phyloP scores from a whole-genome alignment of 2,888 invertebrate genomes.

The Antitype chi region DNA sequence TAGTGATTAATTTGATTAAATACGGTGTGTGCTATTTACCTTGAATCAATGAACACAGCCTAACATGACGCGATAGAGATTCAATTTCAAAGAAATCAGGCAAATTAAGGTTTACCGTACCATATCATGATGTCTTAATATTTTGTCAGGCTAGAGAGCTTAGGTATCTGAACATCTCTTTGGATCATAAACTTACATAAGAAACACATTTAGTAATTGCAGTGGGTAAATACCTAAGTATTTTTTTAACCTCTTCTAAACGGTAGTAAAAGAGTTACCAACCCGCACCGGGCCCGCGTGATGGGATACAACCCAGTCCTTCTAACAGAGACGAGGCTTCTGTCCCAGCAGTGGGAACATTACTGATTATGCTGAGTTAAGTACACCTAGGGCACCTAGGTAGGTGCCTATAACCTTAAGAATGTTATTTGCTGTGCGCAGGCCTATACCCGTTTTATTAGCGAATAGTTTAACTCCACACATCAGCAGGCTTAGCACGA shows the following conservation, averaged over 20 bases:
- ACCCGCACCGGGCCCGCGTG: too few species aligned
- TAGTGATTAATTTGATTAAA: slow-evolving; percentile 44
- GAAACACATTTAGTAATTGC: not conserved
- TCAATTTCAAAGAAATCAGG: not conserved
- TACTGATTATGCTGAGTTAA: not conserved
- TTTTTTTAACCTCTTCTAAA: not conserved
- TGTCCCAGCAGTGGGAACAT: not conserved
- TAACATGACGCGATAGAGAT: not conserved
- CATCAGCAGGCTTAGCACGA: not conserved
- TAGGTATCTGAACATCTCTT: not conserved
- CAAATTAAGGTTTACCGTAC: not conserved
- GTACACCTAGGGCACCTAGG: too few species aligned
- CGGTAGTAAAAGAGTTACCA: too few species aligned
- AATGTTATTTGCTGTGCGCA: not conserved
- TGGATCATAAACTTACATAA: too few species aligned
- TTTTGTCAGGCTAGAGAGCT: not conserved
- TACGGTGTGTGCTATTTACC: slow-evolving; percentile 4
- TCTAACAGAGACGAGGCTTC: too few species aligned
- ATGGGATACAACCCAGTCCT: too few species aligned
- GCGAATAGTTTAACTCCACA: not conserved
- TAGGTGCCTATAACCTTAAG: not conserved
- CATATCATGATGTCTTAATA: too few species aligned
- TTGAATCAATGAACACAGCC: not conserved
- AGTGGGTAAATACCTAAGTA: not conserved
- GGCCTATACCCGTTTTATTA: not conserved